Evolutionary conservation across 92 coral and sea anemone genomes (phyloP).

Genomic region (Porites lobata): DNA sequence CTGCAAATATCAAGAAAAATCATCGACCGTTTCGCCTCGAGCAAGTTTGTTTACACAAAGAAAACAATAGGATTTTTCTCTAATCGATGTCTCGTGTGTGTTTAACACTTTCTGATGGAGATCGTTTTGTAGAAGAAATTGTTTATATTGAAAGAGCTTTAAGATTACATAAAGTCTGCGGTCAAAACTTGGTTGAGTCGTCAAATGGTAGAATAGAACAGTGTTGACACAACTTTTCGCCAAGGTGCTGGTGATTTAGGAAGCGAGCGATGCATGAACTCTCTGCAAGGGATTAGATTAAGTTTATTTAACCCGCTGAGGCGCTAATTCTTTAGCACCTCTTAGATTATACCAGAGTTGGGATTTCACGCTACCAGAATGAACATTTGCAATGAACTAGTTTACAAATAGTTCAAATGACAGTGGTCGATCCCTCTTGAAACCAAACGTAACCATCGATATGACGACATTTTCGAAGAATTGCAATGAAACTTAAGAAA

Average conservation of each 20-base stretch:
- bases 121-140: background rate
- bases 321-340: conserved; percentile 4
- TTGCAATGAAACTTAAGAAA: background rate
- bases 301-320: conserved; percentile 22
- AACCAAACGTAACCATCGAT: no score
- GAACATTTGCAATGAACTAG: background rate
- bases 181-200: conserved; percentile 4
- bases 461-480: conserved; percentile 64
- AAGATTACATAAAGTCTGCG: background rate
- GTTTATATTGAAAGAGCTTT: background rate
- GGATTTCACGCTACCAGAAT: background rate
- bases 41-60: conserved; percentile 37
- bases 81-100: background rate
- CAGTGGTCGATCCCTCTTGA: background rate
- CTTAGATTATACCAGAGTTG: background rate
- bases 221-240: conserved; percentile 54
- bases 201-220: background rate
- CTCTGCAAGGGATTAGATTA: conserved; percentile 2
- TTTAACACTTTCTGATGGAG: background rate
- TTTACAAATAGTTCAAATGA: background rate
- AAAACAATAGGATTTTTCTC: background rate
- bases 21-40: conserved; percentile 4
- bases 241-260: background rate
- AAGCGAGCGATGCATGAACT: background rate
- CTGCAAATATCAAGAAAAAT: conserved; percentile 37